Percentiles rank a stretch among this genome's conserved stretches.
Conservation (phyloP, 2,113 vertebrate genomes). For the Rhinoptilus africanus region DNA sequence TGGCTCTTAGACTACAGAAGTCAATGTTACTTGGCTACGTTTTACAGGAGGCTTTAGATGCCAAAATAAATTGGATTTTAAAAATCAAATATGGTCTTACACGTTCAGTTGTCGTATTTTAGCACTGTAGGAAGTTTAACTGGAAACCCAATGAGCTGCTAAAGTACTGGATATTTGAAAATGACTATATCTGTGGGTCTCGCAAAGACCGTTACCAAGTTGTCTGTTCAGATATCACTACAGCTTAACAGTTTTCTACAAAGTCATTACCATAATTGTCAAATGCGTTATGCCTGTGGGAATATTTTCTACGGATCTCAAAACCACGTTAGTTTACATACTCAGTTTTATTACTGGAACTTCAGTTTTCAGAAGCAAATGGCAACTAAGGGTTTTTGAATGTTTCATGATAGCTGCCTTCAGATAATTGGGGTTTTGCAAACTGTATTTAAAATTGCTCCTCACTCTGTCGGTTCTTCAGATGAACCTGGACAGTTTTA, state of each 20-base stretch:
- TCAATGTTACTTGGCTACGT: conserved; percentile 42
- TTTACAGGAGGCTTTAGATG: conserved; percentile 62
- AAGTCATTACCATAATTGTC: conserved; percentile 50
- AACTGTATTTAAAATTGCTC: conserved; percentile 64
- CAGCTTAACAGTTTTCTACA: conserved; percentile 66
- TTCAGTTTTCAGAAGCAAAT: conserved; percentile 75
- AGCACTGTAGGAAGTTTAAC: conserved; percentile 75
- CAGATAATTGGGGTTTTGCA: conserved; percentile 69
- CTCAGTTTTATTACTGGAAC: conserved; percentile 83
- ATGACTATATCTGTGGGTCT: not conserved
- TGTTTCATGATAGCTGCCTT: conserved; percentile 77
- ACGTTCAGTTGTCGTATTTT: conserved; percentile 57
- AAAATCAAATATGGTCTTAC: conserved; percentile 59
- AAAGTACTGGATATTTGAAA: conserved; percentile 73
- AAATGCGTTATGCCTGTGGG: conserved; percentile 79
- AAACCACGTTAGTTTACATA: conserved; percentile 72
- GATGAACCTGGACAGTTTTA: conserved; percentile 60
- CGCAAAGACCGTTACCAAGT: conserved; percentile 41
- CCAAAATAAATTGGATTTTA: conserved; percentile 68
- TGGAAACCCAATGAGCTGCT: conserved; percentile 88
- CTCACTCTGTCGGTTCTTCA: conserved; percentile 60
- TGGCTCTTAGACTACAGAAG: conserved; percentile 51
- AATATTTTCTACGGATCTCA: conserved; percentile 84
- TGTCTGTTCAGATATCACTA: conserved; percentile 59
- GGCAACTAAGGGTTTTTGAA: conserved; percentile 74